Base-by-base conservation (phyloP, 2,888 invertebrate species). In the Blastobasis lacticolella region DNA sequence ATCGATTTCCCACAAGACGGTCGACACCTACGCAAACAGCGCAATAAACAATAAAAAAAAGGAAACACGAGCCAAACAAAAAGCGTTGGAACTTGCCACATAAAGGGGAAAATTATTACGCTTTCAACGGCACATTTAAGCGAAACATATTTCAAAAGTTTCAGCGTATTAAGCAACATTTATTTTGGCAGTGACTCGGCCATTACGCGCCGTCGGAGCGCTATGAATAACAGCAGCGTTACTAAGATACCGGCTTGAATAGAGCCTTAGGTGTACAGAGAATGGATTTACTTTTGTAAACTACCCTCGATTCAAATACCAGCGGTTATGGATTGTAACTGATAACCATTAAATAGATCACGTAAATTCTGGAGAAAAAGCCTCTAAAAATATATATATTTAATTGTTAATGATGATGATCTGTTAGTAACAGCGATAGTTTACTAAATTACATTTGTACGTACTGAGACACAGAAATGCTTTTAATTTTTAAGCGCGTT, bases 51-150 rank as follows among this genome's bases (percentile, higher is more conserved):
- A 78, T 79, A 23, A 23, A 23, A 55, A 81, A 81, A 77, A 75
- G 76, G 74, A 78, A 73, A 78, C 73, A 78, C 69, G 73, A 66
- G 57, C 58, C 64, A 62, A 73, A 75, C 75, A 75, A 77, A 78
- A 77, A 73, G 70, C 71, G 62, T 56, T 63, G 64, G 68, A 78
- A 81, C 69, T 78, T 81, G 74, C 71, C 65, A 77, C 82, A 86
- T 85, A 84, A 85, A 83, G 83, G 69, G 74, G 75, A 79, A 77
- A 87, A 81, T 85, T 86, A 87, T 82, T 69, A 74, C 75, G 81
- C 87, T 88, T 83, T 88, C 87, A 87, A 78, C 84, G 74, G 77
- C 83, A 81, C 86, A 86, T 88, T 87, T 87, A 86, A 81, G 79
- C 78, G 71, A 67, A 79, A 73, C 87, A 87, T 88, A 87, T 86